These are phyloP conservation scores for Drosophila arizonae DNA, from an alignment of 1,140 invertebrate genomes.

Conservation along the genomic window DNA sequence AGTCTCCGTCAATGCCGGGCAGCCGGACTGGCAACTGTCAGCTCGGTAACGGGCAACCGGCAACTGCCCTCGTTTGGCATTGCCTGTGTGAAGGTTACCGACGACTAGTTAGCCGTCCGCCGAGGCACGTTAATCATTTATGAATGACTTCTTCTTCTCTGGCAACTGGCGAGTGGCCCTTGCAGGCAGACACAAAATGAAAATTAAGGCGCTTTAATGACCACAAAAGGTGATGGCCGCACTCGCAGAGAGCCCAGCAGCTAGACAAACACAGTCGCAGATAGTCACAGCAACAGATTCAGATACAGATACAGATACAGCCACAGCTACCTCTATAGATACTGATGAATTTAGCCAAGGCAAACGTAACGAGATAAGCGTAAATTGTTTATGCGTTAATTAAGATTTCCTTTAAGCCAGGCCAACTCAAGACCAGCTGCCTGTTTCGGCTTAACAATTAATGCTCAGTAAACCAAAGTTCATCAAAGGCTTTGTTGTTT, in stretches of 20 bases:
- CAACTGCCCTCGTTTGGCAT: slow-evolving; percentile 41
- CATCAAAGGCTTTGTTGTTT: background rate
- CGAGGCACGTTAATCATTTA: slow-evolving; percentile 67
- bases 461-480: background rate
- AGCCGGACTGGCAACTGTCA: background rate
- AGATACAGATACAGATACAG: slow-evolving; percentile 24
- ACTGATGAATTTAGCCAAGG: slow-evolving; percentile 24
- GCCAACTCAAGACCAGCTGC: slow-evolving; percentile 13
- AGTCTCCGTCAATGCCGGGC: slow-evolving; percentile 4
- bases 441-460: slow-evolving; percentile 10
- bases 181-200: slow-evolving; percentile 29
- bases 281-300: slow-evolving; percentile 30
- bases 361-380: slow-evolving; percentile 61
- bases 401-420: slow-evolving; percentile 66
- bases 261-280: slow-evolving; percentile 40
- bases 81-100: slow-evolving; percentile 59
- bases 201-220: slow-evolving; percentile 69
- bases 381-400: slow-evolving; percentile 71
- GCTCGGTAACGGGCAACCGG: slow-evolving; percentile 12
- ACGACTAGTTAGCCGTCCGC: slow-evolving; percentile 27
- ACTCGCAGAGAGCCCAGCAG: slow-evolving; percentile 1
- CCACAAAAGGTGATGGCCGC: slow-evolving; percentile 51
- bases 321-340: slow-evolving; percentile 19
- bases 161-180: slow-evolving; percentile 21
- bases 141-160: slow-evolving; percentile 57